Conservation (phyloP, 2,113 vertebrate species). For the Pluvialis apricaria region DNA sequence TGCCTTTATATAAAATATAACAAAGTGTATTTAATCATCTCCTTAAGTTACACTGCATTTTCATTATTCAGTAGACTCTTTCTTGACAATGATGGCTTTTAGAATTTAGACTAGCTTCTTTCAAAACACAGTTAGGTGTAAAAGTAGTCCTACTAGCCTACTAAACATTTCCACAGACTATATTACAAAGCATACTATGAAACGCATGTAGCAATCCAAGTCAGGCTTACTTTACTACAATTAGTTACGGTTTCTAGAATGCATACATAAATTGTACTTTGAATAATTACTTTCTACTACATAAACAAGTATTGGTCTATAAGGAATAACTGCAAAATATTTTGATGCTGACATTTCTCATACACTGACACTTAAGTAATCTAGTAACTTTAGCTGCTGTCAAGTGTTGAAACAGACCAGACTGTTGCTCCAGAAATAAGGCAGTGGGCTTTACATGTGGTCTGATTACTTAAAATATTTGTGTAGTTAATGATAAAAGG, state of each 20-base stretch:
- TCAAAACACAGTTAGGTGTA: not conserved
- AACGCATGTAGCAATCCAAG: not conserved
- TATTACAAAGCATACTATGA: not conserved
- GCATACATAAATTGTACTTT: not conserved
- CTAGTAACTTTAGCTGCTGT: not conserved
- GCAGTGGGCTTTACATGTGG: not conserved
- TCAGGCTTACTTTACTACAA: not conserved
- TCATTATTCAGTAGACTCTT: not conserved
- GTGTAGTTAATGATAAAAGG: not conserved
- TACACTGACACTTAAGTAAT: not conserved
- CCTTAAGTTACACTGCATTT: not conserved
- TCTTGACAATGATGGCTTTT: not conserved
- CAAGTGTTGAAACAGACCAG: not conserved
- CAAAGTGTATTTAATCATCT: not conserved
- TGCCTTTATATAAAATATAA: slow-evolving; percentile 75
- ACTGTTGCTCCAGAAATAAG: not conserved
- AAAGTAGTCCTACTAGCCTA: not conserved
- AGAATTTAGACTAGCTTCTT: not conserved
- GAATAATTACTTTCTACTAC: not conserved
- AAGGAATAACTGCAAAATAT: not conserved
- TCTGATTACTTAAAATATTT: not conserved
- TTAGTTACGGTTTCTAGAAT: not conserved
- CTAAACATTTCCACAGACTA: not conserved
- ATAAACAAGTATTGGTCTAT: not conserved
- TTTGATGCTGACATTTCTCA: not conserved